Base-by-base conservation (phyloP, 2,888 invertebrate species). In the Drosophila austrosaltans region DNA sequence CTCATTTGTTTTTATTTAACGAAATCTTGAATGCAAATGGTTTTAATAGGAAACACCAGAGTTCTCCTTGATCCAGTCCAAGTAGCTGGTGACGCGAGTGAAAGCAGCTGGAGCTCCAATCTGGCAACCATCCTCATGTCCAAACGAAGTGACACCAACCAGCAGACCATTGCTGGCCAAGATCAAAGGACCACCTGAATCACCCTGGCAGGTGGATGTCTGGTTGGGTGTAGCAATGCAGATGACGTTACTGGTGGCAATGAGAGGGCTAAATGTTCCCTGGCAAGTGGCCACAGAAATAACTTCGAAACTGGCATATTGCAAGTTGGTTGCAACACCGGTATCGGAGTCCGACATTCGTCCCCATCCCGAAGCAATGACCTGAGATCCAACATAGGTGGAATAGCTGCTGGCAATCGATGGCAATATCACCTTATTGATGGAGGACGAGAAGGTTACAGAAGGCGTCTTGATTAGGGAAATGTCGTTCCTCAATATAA, bases 281-380 rank as follows among this genome's bases (percentile, higher is more conserved):
- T 69, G 58, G 82, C 93, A 93, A 1, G 53, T 39, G 1, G 62
- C 5, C 57, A 91, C 90, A 28, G 84, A 69, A 1, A 92, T 86
- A 39, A 93, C 82, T 0, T 87, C 76, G 36, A 91, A 77, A 7
- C 53, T 22, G 0, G 89, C 89, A 64, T 84, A 90, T 66, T 92
- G 89, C 44, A 93, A 87, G 1, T 87, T 89, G n/a, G 69, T 75
- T 60, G 84, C 64, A n/a, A 87, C 86, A 59, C 57, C 12, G 53
- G 68, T 12, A n/a, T 72, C 76, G 48, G 57, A 25, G 32, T 91
- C 91, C 2, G 83, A 84, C 57, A 28, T 77, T 69, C 84, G 90
- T 58, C 93, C 93, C 93, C 93, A 93, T 28, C 93, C 93, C 67
- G 92, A 92, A 42, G 92, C 92, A 20, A 89, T 76, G 7, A 90